phyloP scores from a whole-genome alignment of 2,113 vertebrate species.

The Empidonax traillii region DNA sequence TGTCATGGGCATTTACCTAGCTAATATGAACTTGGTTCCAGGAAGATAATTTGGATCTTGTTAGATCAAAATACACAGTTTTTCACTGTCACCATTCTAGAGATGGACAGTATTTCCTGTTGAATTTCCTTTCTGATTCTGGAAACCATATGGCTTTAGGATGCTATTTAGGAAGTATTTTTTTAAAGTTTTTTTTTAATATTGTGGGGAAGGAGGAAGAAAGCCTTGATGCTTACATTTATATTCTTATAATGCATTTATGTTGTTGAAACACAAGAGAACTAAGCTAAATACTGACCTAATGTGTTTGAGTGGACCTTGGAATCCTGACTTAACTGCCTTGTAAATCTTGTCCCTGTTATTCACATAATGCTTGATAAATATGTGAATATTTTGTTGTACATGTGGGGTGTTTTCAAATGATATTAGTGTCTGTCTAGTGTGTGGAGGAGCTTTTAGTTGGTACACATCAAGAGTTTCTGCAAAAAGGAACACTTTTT shows the following conservation, averaged over 20 bases:
- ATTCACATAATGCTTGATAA: neutral
- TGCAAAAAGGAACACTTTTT: neutral
- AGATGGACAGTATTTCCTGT: neutral
- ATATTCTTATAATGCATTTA: neutral
- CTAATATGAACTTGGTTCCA: neutral
- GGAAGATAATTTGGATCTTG: neutral
- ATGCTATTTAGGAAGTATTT: neutral
- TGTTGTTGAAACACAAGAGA: neutral
- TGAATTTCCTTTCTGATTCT: neutral
- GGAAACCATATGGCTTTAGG: neutral
- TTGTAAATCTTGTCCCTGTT: neutral
- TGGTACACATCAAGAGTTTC: neutral
- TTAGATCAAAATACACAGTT: neutral
- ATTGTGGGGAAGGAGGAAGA: neutral
- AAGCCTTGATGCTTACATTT: neutral
- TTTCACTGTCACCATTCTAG: neutral
- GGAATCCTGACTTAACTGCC: neutral
- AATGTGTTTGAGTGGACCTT: neutral
- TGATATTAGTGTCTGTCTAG: neutral
- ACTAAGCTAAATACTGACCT: neutral
- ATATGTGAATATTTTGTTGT: neutral
- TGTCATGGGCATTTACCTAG: neutral
- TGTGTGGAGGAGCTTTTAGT: neutral
- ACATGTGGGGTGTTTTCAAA: neutral
- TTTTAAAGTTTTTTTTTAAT: too few species aligned